Evolutionary conservation across 2,797 vertebrate species (phyloP).

Genomic region (Iguana delicatissima): DNA sequence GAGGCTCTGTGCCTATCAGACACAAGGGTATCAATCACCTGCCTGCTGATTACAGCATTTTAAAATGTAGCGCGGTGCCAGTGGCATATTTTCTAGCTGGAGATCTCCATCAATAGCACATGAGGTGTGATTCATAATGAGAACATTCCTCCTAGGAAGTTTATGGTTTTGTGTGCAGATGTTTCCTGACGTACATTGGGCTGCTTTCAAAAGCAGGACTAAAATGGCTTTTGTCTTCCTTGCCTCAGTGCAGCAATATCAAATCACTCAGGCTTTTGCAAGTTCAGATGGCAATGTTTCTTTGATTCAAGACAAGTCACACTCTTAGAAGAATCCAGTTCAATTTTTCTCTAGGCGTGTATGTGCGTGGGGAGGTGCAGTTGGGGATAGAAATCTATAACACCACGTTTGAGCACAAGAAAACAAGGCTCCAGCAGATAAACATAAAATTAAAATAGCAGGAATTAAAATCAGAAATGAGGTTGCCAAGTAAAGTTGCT

Average conservation of each 20-base stretch:
- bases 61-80: neutral
- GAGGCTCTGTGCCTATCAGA: neutral
- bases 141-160: neutral
- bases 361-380: neutral
- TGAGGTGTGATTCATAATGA: neutral
- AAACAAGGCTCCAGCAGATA: neutral
- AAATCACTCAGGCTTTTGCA: neutral
- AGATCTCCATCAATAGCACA: neutral
- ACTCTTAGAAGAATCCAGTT: neutral
- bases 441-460: neutral
- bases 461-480: neutral
- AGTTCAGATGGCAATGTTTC: neutral
- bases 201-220: neutral
- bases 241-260: neutral
- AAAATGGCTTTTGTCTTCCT: neutral
- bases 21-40: neutral
- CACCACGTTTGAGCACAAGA: neutral
- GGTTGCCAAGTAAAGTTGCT: neutral
- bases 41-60: constrained; percentile 2
- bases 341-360: neutral
- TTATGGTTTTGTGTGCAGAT: neutral
- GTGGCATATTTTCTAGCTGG: neutral
- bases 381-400: neutral
- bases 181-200: neutral
- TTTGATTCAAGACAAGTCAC: neutral